Evolutionary conservation across 2,113 vertebrate species (phyloP), one percentile per base, ranked within the genome.

Genomic region (Cinclus mexicanus): DNA sequence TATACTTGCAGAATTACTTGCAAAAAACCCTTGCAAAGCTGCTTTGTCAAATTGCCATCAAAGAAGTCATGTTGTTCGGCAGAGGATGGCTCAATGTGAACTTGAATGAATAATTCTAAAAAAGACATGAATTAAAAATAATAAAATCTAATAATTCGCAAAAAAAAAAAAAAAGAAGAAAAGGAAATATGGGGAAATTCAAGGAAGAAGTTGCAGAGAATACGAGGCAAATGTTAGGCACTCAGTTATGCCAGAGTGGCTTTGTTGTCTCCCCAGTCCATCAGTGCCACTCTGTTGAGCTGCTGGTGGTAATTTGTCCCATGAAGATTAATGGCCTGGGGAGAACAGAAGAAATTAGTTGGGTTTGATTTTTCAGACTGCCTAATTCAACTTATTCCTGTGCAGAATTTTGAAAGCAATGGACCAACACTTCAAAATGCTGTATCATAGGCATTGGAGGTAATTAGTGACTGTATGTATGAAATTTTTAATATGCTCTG

Each of bases 271-370:
- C n/a, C 47, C 22, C 68, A 61, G 87, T 84, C 65, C 77, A 87
- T 87, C 94, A 93, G 93, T 87, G 89, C 76, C 89, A 81, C 69
- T 15, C 84, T 72, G 4, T 41, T 95, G 90, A 89, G 78, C 87
- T 92, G 92, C 83, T 6, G 7, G 53, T 77, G 71, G 65, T 92
- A 92, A 90, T 94, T 95, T 89, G 76, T 91, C 92, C 91, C 74
- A 79, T 67, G 89, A 95, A 93, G 95, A 90, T 96, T 94, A 95
- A 97, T 65, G 85, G 86, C 70, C 79, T 87, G 79, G 70, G 70
- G 68, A 94, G 47, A 93, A 72, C 10, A 87, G 64, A 57, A 72
- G 47, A 93, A 91, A 94, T 91, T 87, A 85, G 71, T 55, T 94
- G 75, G 83, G 83, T 89, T 95, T 94, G 93, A 93, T 89, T 93